Base-by-base conservation (phyloP, 2,888 invertebrate genomes). In the Lissocephala sabroskyi region DNA sequence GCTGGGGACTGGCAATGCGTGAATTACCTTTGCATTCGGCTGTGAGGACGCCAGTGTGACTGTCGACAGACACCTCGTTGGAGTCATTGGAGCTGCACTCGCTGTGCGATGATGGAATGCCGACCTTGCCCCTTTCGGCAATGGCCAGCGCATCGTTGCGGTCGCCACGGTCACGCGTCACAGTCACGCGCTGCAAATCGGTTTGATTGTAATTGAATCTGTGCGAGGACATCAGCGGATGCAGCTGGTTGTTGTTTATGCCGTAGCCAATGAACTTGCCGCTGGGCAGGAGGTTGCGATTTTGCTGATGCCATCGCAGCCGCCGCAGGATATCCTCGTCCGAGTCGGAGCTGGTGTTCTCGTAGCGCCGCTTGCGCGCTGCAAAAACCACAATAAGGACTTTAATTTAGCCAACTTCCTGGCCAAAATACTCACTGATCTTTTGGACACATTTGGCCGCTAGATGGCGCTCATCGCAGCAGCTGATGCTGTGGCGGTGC, bases 291-390 rank as follows among this genome's bases (percentile, higher is more conserved):
- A 76, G 67, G 84, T 86, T 65, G 70, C 85, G 67, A 78, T 83
- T 77, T 78, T 84, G 85, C 78, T 84, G 85, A 82, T 88, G 81
- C 84, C 86, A 71, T 78, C 88, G 85, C 85, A 79, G 79, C 53
- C 89, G 86, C 41, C 88, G 86, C 52, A 89, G 86, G 57, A 90
- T 86, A 33, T 90, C 89, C 80, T 90, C 90, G 74, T 93, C 93
- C 41, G 92, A 91, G 80, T 93, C 93, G 28, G 92, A 92, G 63
- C 92, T 92, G 36, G 84, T 84, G 57, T 85, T 83, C 47, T 83
- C 84, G 60, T 84, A 83, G 41, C 82, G 83, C 23, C 82, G 77
- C 45, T 83, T 83, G 36, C 82, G 79, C 39, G 83, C 84, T 84
- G 9, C 3, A 52, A 52, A 36, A 37, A n/a, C 11, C 16, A 30